These are phyloP conservation scores for Coryphaenoides rupestris DNA, from an alignment of 2,113 vertebrate species.

Conservation along the genomic window DNA sequence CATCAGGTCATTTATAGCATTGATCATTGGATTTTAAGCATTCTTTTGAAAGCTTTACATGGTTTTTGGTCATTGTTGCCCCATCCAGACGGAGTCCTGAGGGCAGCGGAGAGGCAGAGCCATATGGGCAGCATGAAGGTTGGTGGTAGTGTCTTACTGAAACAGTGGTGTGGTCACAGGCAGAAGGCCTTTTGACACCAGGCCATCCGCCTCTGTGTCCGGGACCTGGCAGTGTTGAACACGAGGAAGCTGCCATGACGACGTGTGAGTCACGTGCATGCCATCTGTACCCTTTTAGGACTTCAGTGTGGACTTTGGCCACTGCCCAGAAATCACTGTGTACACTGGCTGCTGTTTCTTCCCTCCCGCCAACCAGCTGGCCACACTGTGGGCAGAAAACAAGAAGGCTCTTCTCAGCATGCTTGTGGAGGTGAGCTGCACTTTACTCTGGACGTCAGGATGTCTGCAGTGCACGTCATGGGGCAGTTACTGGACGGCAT, in stretches of 20 bases:
- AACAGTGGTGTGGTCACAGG: neutral
- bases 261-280: slow-evolving; percentile 1
- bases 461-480: neutral
- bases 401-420: slow-evolving; percentile 92
- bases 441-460: neutral
- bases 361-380: slow-evolving; percentile 82
- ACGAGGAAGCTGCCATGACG: neutral
- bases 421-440: slow-evolving; percentile 87
- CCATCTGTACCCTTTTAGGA: slow-evolving; percentile 77
- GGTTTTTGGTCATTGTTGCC: slow-evolving; percentile 34
- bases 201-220: neutral
- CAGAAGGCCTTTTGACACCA: neutral
- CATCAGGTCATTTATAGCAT: neutral
- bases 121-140: slow-evolving; percentile 99
- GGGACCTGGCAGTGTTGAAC: neutral
- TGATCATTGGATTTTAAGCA: neutral
- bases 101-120: slow-evolving; percentile 89
- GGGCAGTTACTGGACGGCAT: neutral
- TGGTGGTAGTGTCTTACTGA: slow-evolving; percentile 16
- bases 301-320: slow-evolving; percentile 88
- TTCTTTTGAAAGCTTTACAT: no score
- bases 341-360: slow-evolving; percentile 94
- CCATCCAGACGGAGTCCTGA: slow-evolving; percentile 81
- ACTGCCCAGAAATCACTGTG: slow-evolving; percentile 95
- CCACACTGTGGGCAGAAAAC: slow-evolving; percentile 86